phyloP scores from a whole-genome alignment of 2,113 vertebrate species.

The Jacana jacana region DNA sequence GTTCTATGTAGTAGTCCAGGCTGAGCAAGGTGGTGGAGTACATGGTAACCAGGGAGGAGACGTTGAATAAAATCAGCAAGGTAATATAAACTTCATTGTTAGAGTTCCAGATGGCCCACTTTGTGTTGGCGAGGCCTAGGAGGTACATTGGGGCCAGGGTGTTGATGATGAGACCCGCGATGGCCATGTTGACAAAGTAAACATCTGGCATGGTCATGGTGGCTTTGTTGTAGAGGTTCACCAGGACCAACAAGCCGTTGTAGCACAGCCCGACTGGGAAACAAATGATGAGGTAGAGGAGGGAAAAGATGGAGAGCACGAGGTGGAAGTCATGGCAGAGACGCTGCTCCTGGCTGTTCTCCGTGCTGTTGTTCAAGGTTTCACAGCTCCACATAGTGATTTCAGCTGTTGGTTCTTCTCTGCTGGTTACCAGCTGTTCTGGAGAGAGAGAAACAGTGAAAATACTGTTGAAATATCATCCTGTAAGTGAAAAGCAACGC shows the following conservation, averaged over 20 bases:
- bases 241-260: constrained; percentile 89
- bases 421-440: constrained; percentile 77
- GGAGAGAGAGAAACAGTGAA: neutral
- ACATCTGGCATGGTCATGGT: constrained; percentile 98
- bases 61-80: constrained; percentile 93
- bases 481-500: neutral
- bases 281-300: constrained; percentile 91
- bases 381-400: constrained; percentile 94
- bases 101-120: constrained; percentile 89
- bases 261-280: constrained; percentile 93
- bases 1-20: constrained; percentile 95
- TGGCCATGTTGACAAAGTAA: constrained; percentile 96
- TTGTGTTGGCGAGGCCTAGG: constrained; percentile 84
- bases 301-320: constrained; percentile 85
- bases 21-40: constrained; percentile 95
- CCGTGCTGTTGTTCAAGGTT: constrained; percentile 84
- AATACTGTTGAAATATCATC: neutral
- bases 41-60: constrained; percentile 91
- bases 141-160: constrained; percentile 87
- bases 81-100: constrained; percentile 90
- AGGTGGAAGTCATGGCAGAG: constrained; percentile 90
- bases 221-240: constrained; percentile 91
- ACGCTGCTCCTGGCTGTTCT: constrained; percentile 76
- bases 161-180: constrained; percentile 90
- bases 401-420: constrained; percentile 46